Base-by-base conservation (phyloP, 1,140 invertebrate genomes). In the Muscidifurax raptorellus region DNA sequence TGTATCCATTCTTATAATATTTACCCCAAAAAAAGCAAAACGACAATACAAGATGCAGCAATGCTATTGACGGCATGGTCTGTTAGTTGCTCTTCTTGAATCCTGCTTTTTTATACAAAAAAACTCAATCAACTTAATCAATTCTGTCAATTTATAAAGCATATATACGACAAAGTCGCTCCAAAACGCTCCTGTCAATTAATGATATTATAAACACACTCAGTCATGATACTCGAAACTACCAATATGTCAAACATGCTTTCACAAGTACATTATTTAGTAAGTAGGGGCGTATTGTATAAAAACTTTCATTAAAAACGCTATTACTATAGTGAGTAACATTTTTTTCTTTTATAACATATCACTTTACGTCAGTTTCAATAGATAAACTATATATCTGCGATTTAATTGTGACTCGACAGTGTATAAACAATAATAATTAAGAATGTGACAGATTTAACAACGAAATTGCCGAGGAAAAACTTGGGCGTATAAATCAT, bases 11-110 rank as follows among this genome's bases (percentile, higher is more conserved):
- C 86, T 90, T 79, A 85, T 88, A 90, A 93, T 93, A 93, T 93
- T 93, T 93, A 93, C 92, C 92, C 92, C 89, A 92, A 90, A 89
- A n/a, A 90, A 93, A 92, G 92, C 90, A 92, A 92, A 92, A 92
- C 87, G 90, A 92, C 88, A 92, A 90, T 90, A 91, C 90, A 92
- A 91, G 90, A 92, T 87, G 92, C 89, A 92, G 91, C 91, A 92
- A 92, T 92, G 90, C 90, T 92, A 92, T 80, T 91, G 91, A 89
- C 88, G 91, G 89, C 92, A 90, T 88, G 89, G 86, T 71, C 91
- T 92, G 92, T 93, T 93, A 93, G 90, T 93, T 91, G 90, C 90
- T 93, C 90, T 93, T 90, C 91, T 91, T 89, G 87, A 91, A 89
- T 92, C 92, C 92, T 93, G 91, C 10, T 89, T 92, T 90, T 87